These are phyloP conservation scores for Harpegnathos saltator DNA, from an alignment of 1,140 invertebrate genomes.

Conservation along the genomic window DNA sequence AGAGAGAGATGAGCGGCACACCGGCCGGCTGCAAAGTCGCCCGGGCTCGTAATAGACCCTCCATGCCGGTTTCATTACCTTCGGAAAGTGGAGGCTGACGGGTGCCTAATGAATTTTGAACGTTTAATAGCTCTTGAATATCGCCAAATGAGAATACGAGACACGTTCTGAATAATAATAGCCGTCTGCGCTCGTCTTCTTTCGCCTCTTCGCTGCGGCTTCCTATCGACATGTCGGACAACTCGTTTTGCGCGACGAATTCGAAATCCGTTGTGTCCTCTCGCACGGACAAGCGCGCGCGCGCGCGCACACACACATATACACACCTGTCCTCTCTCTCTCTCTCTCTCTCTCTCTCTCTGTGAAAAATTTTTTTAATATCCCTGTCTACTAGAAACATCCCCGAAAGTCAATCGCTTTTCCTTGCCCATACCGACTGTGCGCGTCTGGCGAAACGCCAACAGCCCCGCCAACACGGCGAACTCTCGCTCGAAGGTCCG, in stretches of 20 bases:
- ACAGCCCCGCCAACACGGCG: not conserved
- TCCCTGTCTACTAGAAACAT: not conserved
- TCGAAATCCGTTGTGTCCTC: no score
- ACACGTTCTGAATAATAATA: conserved; percentile 52
- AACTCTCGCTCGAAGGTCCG: conserved; percentile 1
- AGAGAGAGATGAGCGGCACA: not conserved
- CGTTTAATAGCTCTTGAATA: conserved; percentile 51
- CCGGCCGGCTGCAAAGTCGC: conserved; percentile 18
- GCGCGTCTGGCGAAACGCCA: conserved; percentile 32
- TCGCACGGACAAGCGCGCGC: no score
- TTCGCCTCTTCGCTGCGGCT: not conserved
- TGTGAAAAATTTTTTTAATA: conserved; percentile 47
- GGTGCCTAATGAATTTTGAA: conserved; percentile 63
- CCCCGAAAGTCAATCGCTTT: conserved; percentile 28
- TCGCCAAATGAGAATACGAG: conserved; percentile 48
- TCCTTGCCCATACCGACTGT: not conserved
- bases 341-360: no score
- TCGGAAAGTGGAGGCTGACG: conserved; percentile 48
- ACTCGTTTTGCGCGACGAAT: not conserved
- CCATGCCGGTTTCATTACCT: conserved; percentile 52
- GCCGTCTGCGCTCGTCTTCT: not conserved
- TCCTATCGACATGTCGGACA: not conserved
- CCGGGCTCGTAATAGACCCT: conserved; percentile 47
- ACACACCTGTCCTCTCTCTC: not conserved
- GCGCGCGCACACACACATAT: no score